These are phyloP conservation scores for Actinostola sp. DNA, from an alignment of 92 coral and sea anemone species.

Conservation along the genomic window DNA sequence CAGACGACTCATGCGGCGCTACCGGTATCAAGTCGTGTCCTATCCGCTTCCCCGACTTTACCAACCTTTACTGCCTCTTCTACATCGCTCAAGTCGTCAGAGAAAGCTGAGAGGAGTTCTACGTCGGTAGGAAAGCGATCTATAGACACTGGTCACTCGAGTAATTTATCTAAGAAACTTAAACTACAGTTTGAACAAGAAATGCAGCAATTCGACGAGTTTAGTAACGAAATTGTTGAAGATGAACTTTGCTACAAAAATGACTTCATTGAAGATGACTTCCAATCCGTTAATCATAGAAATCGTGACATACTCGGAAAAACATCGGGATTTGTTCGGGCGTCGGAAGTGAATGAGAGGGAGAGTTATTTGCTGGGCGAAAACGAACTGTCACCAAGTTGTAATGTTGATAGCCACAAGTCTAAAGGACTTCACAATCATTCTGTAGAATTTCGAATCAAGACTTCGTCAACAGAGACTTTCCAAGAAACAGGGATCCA, in stretches of 20 bases:
- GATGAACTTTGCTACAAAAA: background rate
- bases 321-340: constrained; percentile 8
- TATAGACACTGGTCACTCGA: constrained; percentile 1
- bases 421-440: too few relatives aligned
- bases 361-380: background rate
- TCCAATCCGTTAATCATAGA: background rate
- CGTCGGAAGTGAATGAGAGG: background rate
- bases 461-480: background rate
- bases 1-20: background rate
- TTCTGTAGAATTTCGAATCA: too few relatives aligned
- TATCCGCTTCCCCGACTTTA: background rate
- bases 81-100: background rate
- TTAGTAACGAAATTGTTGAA: background rate
- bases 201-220: background rate
- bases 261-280: constrained; percentile 1
- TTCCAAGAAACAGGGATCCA: background rate
- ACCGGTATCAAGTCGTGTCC: too few relatives aligned
- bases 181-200: constrained; percentile 3
- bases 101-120: background rate
- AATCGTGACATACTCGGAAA: background rate
- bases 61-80: background rate
- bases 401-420: background rate
- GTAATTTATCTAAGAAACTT: constrained; percentile 11
- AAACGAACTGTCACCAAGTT: background rate
- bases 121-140: constrained; percentile 10